Evolutionary conservation across 1,140 invertebrate species (phyloP), one percentile per base, ranked within the genome.

Genomic region (Ostrea edulis): DNA sequence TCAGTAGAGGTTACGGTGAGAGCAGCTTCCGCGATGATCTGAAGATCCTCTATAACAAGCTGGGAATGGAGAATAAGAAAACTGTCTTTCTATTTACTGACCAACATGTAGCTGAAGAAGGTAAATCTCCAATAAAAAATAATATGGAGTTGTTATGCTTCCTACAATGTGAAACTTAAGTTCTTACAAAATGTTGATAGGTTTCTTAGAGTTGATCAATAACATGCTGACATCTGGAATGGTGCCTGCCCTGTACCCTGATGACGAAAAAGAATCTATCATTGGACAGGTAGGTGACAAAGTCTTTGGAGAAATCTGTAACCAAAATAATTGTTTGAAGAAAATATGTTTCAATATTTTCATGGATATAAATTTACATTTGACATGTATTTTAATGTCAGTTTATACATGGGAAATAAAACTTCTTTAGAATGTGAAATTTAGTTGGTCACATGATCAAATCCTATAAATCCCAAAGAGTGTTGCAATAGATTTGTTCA

Each of bases 161-260:
- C 25, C 20, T 81, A 25, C 14, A 35, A 35, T 25, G n/a, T 20
- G n/a, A 62, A 62, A 81, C 25, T 25, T 25, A 44, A 35, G 5
- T 22, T 81, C n/a, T 81, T 25, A 81, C 0, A 14, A 44, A 44
- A 17, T 14, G 0, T 88, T 90, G 93, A 17, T 85, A 95, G 97
- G 97, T 51, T 98, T 98, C 94, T 93, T 98, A 86, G 98, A 98
- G 94, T 95, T 97, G 86, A 97, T 98, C 77, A 98, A 98, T 94
- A 98, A 98, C 92, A 98, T 98, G 92, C 94, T 98, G 55, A 98
- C 97, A 92, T 97, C 97, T 62, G 98, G 98, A 9, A 97, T 97
- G 93, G 96, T 98, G 0, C 97, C 97, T 0, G 96, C 97, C 0
- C 94, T 98, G 8, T 98, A 97, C 91, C 95, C 96, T 20, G 98